Conservation (phyloP, 2,797 vertebrate genomes). For the Sebastes wilsoni region DNA sequence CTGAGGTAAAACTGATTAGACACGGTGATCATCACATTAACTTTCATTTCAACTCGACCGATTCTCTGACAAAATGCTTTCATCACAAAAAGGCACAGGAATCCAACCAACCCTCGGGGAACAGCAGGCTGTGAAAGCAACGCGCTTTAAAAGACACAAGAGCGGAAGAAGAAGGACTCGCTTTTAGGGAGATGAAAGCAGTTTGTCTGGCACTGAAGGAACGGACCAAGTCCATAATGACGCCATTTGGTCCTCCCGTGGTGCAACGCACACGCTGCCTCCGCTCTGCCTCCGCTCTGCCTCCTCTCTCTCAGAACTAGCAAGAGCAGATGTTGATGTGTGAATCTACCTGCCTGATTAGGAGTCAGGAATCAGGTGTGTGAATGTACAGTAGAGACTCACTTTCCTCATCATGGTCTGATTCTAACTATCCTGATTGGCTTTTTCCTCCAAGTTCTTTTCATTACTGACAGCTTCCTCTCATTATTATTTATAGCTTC, state of each 20-base stretch:
- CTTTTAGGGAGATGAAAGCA: conserved; percentile 55
- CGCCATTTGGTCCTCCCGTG: conserved; percentile 51
- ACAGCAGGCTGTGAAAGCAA: neutral
- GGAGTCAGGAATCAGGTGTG: neutral
- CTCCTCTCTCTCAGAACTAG: conserved; percentile 41
- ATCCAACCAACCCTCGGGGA: neutral
- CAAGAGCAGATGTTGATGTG: conserved; percentile 61
- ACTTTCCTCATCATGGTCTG: neutral
- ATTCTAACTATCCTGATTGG: neutral
- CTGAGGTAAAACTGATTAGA: conserved; percentile 17
- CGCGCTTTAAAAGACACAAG: neutral
- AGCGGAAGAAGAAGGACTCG: conserved; percentile 1
- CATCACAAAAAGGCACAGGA: neutral
- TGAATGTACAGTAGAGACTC: neutral
- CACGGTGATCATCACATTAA: neutral
- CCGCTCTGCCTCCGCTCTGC: conserved; percentile 27
- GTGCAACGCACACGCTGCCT: conserved; percentile 51
- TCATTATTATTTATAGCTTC: conserved; percentile 32
- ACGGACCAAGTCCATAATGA: conserved; percentile 45
- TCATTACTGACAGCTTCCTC: conserved; percentile 13
- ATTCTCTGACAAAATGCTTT: conserved; percentile 16
- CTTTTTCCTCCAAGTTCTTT: neutral
- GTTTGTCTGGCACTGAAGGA: conserved; percentile 18
- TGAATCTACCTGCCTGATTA: conserved; percentile 21
- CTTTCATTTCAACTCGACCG: neutral